Evolutionary conservation across 2,113 vertebrate species (phyloP).

Genomic region (Pristiophorus japonicus): DNA sequence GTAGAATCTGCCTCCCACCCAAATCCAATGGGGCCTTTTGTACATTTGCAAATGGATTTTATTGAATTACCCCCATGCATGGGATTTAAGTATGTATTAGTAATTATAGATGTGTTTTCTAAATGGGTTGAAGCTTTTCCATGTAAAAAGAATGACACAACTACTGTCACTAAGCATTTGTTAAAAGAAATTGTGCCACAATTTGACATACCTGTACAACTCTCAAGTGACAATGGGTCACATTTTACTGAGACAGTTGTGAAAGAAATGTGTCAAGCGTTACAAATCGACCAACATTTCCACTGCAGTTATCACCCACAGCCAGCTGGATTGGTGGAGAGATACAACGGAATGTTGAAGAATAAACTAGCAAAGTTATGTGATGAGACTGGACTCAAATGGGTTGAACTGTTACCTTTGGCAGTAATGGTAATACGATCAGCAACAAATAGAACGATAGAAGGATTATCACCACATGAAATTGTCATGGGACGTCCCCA

Average conservation of each 20-base stretch:
- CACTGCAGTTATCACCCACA: neutral
- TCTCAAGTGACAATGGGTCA: neutral
- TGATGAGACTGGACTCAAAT: neutral
- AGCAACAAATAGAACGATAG: neutral
- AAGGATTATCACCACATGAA: neutral
- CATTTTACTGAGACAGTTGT: neutral
- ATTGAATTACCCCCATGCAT: neutral
- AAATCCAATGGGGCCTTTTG: neutral
- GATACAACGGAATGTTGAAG: neutral
- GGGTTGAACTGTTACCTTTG: neutral
- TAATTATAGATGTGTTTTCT: neutral
- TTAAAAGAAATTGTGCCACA: neutral
- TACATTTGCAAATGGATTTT: neutral
- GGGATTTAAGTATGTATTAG: neutral
- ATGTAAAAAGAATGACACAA: neutral
- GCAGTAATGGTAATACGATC: neutral
- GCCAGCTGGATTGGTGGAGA: neutral
- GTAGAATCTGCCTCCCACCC: neutral
- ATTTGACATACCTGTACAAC: neutral
- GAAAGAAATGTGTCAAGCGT: neutral
- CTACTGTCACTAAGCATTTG: neutral
- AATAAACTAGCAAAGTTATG: neutral
- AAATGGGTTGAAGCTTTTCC: conserved; percentile 10
- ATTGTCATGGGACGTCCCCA: neutral
- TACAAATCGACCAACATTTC: neutral